A percentile compares a stretch with the other conserved stretches of the same genome.
Conservation (phyloP, 2,113 vertebrate species). For the Dipodomys stephensi region DNA sequence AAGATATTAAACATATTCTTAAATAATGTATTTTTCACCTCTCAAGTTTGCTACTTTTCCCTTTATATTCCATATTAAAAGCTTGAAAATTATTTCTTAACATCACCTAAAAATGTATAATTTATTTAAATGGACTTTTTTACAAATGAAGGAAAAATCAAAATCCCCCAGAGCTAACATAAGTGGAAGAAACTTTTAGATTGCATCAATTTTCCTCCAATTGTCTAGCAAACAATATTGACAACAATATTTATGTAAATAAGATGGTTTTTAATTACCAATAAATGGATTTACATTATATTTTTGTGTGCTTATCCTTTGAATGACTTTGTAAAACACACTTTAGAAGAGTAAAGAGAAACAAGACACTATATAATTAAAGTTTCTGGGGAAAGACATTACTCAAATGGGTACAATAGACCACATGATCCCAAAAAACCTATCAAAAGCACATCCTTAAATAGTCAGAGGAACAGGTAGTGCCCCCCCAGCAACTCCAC, state of each 20-base stretch:
- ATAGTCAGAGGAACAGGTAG: background rate
- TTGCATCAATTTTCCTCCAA: background rate
- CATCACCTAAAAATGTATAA: constrained; percentile 26
- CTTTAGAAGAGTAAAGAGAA: background rate
- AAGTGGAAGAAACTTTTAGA: constrained; percentile 28
- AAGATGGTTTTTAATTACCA: background rate
- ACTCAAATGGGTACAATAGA: background rate
- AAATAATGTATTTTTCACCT: constrained; percentile 28
- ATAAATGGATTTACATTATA: background rate
- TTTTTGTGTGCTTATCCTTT: background rate
- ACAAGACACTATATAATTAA: background rate
- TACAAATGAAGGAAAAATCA: background rate
- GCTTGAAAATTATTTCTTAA: constrained; percentile 23
- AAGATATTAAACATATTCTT: constrained; percentile 37
- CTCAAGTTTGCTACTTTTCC: background rate
- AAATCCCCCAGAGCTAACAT: background rate
- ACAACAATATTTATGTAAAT: background rate
- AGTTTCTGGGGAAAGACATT: background rate
- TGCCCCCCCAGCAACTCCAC: background rate
- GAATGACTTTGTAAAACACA: background rate
- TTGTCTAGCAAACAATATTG: constrained; percentile 21
- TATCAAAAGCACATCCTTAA: background rate
- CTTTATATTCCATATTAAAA: background rate
- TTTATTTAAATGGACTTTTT: background rate
- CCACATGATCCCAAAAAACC: background rate